Evolutionary conservation across 2,888 invertebrate species (phyloP), one percentile per base, ranked within the genome.

Genomic region (Mellilla xanthometata): DNA sequence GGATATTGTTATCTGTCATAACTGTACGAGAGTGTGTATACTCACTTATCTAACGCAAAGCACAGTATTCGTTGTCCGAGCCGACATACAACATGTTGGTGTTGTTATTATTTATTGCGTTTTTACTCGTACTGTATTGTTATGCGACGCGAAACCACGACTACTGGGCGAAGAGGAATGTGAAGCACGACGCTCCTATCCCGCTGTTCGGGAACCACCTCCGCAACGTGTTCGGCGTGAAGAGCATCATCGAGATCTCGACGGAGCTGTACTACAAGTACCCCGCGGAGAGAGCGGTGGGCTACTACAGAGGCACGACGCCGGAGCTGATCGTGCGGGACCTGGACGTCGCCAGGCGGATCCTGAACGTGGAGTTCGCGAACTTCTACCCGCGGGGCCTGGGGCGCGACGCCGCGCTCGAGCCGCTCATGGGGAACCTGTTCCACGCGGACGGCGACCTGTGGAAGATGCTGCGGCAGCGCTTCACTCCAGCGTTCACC

Each of bases 401-500:
- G 1, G 68, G 71, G 0, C 64, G 75, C 8, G 51, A 73, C 29
- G 46, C 60, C 0, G 60, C 68, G 34, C 31, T 46, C 2, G 83
- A 86, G 34, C 74, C 81, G 0, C 10, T 80, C 1, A 51, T 74
- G 8, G 34, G 39, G 3, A 82, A 76, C 39, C 35, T 85, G 12
- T 84, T 86, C 39, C 65, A 70, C 24, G 68, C 41, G 3, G 77
- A 83, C 12, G 84, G 84, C 0, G 85, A 86, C 31, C 33, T 39
- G 2, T 86, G 86, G 86, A 82, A 72, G 47, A 56, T 84, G 6
- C 41, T 80, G 8, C 66, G 85, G 1, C 77, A 83, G 43, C 70
- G 77, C 4, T 36, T 85, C n/a, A 82, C 85, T 8, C 66, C 82
- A 0, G 74, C 82, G 0, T 85, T 85, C 41, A 84, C 84, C 0